A percentile compares a stretch with the other conserved stretches of the same genome.
Conservation (phyloP, 1,140 invertebrate genomes). For the Druon quercuslanigerum region DNA sequence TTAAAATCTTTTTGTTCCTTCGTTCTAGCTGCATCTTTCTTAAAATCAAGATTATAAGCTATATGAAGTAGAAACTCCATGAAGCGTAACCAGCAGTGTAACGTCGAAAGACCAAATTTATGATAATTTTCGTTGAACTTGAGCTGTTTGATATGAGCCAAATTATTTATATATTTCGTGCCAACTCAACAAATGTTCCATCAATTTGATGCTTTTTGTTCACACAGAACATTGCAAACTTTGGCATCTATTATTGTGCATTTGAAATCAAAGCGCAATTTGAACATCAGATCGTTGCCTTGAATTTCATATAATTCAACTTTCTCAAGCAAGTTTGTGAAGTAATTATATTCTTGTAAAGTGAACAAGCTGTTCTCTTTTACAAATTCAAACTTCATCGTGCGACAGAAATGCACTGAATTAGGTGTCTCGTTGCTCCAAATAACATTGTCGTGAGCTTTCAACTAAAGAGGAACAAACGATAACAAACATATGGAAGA, state of each 20-base stretch:
- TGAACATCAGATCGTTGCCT: no score
- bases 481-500: no score
- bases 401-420: no score
- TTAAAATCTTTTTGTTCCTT: neutral
- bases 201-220: conserved; percentile 10
- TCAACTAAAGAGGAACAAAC: neutral
- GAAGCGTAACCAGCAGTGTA: no score
- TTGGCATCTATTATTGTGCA: conserved; percentile 14
- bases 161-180: neutral
- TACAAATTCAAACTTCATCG: no score
- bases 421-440: neutral
- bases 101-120: no score
- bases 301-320: no score
- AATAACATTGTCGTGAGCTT: neutral
- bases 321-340: no score
- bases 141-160: neutral
- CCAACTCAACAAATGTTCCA: conserved; percentile 4
- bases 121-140: neutral
- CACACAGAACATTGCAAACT: conserved; percentile 15
- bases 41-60: conserved; percentile 25
- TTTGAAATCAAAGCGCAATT: no score
- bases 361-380: neutral
- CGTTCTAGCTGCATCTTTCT: neutral
- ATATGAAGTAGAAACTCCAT: neutral
- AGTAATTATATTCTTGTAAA: no score